Conservation (phyloP, 2,888 invertebrate genomes). For the Mactromeris polynyma region DNA sequence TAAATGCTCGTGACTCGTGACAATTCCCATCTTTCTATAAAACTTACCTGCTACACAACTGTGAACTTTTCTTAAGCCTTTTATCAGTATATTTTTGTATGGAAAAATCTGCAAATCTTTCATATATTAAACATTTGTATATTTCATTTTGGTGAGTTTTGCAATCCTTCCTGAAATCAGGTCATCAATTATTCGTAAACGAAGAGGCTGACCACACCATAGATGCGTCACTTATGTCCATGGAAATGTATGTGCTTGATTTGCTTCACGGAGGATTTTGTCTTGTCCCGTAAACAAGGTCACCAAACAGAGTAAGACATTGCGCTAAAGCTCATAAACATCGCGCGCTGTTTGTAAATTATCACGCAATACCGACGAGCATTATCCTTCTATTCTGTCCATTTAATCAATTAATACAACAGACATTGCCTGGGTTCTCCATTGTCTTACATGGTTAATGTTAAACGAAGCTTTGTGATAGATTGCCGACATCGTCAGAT, state of each 20-base stretch:
- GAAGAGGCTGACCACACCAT: neutral
- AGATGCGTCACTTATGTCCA: neutral
- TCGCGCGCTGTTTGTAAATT: neutral
- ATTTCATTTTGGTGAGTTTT: no score
- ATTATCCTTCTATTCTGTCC: neutral
- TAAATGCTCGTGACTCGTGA: no score
- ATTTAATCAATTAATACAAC: constrained; percentile 1
- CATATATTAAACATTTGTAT: no score
- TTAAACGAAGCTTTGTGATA: neutral
- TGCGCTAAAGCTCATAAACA: neutral
- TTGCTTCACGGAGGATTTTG: neutral
- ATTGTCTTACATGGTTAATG: constrained; percentile 6
- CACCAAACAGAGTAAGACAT: neutral
- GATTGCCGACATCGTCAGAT: no score
- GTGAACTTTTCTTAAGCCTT: no score
- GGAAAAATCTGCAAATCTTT: no score
- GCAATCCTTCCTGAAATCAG: no score
- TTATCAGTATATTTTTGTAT: no score
- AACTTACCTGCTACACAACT: no score
- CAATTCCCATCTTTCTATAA: no score
- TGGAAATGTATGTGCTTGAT: neutral
- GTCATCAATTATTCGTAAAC: neutral
- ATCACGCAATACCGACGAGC: neutral
- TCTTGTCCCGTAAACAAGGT: neutral
- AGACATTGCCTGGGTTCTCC: neutral